phyloP scores from a whole-genome alignment of 2,888 invertebrate species.

The Glaucopsyche alexis region DNA sequence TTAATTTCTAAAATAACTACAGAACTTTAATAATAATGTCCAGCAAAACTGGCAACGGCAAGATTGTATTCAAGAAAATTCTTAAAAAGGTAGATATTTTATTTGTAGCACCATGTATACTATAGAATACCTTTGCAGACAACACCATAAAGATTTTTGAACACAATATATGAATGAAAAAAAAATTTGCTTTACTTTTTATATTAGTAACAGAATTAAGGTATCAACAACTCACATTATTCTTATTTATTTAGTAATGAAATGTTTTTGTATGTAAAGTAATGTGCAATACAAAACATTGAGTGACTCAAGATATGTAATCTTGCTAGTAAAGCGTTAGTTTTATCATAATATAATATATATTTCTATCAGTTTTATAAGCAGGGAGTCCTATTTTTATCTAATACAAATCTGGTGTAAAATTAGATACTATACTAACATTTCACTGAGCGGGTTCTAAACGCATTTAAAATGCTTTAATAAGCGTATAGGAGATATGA shows the following conservation, averaged over 20 bases:
- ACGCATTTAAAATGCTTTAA: conserved; percentile 52
- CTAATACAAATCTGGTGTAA: conserved; percentile 34
- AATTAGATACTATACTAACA: conserved; percentile 32
- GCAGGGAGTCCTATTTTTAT: conserved; percentile 35
- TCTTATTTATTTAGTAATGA: neutral
- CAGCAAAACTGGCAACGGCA: neutral
- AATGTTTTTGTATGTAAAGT: conserved; percentile 38
- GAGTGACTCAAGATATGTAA: conserved; percentile 39
- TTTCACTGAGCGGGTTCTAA: conserved; percentile 40
- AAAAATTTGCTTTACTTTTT: too few relatives aligned
- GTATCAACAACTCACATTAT: conserved; percentile 10
- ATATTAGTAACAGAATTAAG: conserved; percentile 19
- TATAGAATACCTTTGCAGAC: neutral
- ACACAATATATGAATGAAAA: too few relatives aligned
- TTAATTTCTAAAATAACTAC: neutral
- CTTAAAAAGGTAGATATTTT: neutral
- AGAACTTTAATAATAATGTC: neutral
- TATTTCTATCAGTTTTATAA: conserved; percentile 43
- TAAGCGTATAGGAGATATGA: conserved; percentile 62
- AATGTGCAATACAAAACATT: conserved; percentile 65
- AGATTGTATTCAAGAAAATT: neutral
- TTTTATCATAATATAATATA: conserved; percentile 61
- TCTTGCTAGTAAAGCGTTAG: conserved; percentile 70
- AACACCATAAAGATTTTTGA: too few relatives aligned
- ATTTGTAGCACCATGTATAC: conserved; percentile 7